These are phyloP conservation scores for Anhinga rufa DNA, from an alignment of 2,113 vertebrate genomes.

Conservation along the genomic window DNA sequence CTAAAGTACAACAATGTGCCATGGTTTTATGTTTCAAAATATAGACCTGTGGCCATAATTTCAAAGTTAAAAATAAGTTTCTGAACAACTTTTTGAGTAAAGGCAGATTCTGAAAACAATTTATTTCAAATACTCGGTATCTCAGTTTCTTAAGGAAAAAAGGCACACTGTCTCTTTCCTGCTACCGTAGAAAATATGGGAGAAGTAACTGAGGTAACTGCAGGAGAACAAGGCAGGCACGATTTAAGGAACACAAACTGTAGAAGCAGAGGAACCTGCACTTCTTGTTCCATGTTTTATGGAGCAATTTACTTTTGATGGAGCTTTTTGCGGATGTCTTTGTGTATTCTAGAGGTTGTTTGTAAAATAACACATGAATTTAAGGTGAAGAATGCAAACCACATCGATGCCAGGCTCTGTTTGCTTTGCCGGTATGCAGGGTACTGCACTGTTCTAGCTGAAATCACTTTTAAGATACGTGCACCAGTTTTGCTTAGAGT, in stretches of 20 bases:
- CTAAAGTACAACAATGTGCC: not conserved
- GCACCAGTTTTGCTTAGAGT: not conserved
- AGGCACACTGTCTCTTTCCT: not conserved
- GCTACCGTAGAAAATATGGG: not conserved
- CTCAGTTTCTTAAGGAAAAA: not conserved
- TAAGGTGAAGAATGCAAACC: not conserved
- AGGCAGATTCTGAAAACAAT: not conserved
- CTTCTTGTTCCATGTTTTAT: not conserved
- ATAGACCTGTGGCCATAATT: accelerated
- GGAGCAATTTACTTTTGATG: not conserved
- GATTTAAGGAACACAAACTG: not conserved
- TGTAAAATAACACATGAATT: not conserved
- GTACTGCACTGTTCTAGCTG: not conserved
- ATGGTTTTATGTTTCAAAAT: not conserved
- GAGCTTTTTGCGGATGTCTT: not conserved
- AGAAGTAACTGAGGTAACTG: not conserved
- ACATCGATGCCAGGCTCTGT: not conserved
- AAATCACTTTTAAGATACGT: not conserved
- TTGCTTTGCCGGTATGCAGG: not conserved
- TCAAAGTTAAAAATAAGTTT: not conserved
- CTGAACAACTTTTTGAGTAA: not conserved
- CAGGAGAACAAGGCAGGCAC: not conserved
- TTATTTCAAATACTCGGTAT: not conserved
- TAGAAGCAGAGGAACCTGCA: not conserved
- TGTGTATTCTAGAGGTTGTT: not conserved